phyloP scores from a whole-genome alignment of 2,888 invertebrate genomes.

The Troglohyphantes excavatus region DNA sequence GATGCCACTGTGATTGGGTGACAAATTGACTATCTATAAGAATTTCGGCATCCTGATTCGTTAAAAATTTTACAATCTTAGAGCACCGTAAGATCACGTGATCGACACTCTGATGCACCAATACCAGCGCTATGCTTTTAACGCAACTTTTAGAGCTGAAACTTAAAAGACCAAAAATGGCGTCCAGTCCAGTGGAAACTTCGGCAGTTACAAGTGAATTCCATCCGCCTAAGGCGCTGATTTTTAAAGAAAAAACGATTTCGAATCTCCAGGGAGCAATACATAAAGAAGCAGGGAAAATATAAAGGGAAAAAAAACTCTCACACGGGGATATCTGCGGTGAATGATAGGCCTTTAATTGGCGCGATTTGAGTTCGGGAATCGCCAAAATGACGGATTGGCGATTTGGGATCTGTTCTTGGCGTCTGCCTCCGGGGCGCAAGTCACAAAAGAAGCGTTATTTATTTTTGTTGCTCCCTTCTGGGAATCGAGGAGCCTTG shows the following conservation, averaged over 20 bases:
- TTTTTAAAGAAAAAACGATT: conserved; percentile 37
- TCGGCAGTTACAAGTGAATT: conserved; percentile 51
- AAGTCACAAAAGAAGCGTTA: conserved; percentile 29
- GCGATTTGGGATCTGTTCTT: conserved; percentile 59
- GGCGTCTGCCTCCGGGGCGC: conserved; percentile 51
- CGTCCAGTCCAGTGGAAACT: background rate
- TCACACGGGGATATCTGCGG: background rate
- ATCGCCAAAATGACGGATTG: conserved; percentile 76
- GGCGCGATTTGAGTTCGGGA: conserved; percentile 76
- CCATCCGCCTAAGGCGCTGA: conserved; percentile 60
- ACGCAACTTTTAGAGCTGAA: too few species aligned
- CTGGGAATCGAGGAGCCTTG: conserved; percentile 11
- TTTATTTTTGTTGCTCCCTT: conserved; percentile 68
- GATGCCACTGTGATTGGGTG: too few species aligned
- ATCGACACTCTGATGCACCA: too few species aligned
- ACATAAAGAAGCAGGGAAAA: conserved; percentile 48
- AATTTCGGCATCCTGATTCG: too few species aligned
- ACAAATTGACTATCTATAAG: too few species aligned
- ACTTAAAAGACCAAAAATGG: conserved; percentile 58
- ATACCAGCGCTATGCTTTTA: too few species aligned
- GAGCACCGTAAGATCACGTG: too few species aligned
- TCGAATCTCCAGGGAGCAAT: conserved; percentile 44
- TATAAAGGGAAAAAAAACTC: conserved; percentile 1
- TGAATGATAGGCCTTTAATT: conserved; percentile 78
- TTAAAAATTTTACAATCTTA: too few species aligned